Percentiles rank a stretch among this genome's conserved stretches.
Evolutionary conservation across 1,140 invertebrate genomes (phyloP).

Genomic region (Akabosia matsudoensis): DNA sequence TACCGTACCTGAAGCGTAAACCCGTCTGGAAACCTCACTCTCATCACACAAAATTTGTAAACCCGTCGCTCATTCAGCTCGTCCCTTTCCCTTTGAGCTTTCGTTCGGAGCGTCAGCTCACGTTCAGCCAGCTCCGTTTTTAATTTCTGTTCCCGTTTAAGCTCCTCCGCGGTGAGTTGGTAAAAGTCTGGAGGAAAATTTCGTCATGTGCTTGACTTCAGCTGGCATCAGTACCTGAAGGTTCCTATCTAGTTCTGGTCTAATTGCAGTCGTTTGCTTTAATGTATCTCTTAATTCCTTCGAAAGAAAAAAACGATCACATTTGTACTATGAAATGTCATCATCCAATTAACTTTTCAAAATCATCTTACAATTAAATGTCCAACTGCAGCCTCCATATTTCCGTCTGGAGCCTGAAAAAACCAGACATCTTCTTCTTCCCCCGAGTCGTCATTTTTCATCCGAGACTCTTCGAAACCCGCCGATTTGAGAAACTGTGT

Average conservation of each 20-base stretch:
- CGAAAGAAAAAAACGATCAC: not conserved
- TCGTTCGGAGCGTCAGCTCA: constrained; percentile 77
- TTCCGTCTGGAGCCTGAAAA: constrained; percentile 37
- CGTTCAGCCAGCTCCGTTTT: constrained; percentile 75
- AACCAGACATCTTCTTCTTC: constrained; percentile 49
- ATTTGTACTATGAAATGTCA: not conserved
- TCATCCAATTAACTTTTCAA: not conserved
- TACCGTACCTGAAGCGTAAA: constrained; percentile 69
- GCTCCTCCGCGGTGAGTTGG: constrained; percentile 69
- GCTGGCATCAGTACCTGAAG: constrained; percentile 77
- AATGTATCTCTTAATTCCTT: constrained; percentile 55
- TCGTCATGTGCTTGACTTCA: constrained; percentile 62
- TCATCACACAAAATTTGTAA: constrained; percentile 79
- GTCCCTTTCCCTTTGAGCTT: constrained; percentile 86
- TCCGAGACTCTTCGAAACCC: constrained; percentile 66
- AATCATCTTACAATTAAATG: constrained; percentile 22
- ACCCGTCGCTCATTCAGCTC: constrained; percentile 71
- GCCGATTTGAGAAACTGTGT: constrained; percentile 77
- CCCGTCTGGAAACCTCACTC: constrained; percentile 83
- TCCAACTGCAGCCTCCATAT: constrained; percentile 25
- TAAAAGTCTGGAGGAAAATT: constrained; percentile 81
- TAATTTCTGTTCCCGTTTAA: constrained; percentile 76
- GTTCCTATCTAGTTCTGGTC: constrained; percentile 77
- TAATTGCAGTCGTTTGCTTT: constrained; percentile 72
- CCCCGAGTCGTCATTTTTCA: constrained; percentile 54